Percentiles rank a stretch among this genome's conserved stretches.
Conservation (phyloP, 92 coral and sea anemone species). For the Virgularia gustaviana region DNA sequence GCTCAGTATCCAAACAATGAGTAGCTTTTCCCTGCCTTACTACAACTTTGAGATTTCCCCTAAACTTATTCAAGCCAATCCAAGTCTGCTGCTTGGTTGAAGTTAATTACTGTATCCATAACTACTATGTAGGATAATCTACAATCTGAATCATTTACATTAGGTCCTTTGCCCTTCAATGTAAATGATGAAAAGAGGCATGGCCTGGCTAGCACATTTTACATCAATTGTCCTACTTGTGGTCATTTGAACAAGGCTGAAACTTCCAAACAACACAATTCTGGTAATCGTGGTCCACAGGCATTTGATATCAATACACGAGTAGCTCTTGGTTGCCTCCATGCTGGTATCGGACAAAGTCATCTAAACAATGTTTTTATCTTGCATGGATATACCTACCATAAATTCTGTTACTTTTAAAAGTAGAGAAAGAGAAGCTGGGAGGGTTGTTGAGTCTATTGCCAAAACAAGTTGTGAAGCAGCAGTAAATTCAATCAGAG, state of each 20-base stretch:
- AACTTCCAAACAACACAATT: conserved; percentile 55
- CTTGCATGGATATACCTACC: conserved; percentile 50
- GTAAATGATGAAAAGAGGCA: conserved; percentile 24
- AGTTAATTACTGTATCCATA: too few relatives aligned
- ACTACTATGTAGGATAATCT: too few relatives aligned
- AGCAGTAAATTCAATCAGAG: conserved; percentile 18
- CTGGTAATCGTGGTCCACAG: conserved; percentile 58
- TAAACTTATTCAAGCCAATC: too few relatives aligned
- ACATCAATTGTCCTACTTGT: conserved; percentile 50
- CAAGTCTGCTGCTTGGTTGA: too few relatives aligned
- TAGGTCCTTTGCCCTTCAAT: conserved; percentile 23
- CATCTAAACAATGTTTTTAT: conserved; percentile 55
- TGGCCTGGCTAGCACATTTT: conserved; percentile 55
- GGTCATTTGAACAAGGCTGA: conserved; percentile 41
- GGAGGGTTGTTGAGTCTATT: conserved; percentile 46
- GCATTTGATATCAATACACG: conserved; percentile 55
- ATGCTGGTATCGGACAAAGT: conserved; percentile 59
- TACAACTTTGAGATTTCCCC: too few relatives aligned
- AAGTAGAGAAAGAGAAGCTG: conserved; percentile 57
- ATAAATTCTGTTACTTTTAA: conserved; percentile 48
- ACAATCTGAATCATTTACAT: neutral
- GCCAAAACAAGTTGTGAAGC: conserved; percentile 46
- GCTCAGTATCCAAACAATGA: too few relatives aligned
- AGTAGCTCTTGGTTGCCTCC: conserved; percentile 59
- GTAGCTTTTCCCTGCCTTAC: too few relatives aligned